phyloP scores from a whole-genome alignment of 2,113 vertebrate species.

The Myiozetetes cayanensis region DNA sequence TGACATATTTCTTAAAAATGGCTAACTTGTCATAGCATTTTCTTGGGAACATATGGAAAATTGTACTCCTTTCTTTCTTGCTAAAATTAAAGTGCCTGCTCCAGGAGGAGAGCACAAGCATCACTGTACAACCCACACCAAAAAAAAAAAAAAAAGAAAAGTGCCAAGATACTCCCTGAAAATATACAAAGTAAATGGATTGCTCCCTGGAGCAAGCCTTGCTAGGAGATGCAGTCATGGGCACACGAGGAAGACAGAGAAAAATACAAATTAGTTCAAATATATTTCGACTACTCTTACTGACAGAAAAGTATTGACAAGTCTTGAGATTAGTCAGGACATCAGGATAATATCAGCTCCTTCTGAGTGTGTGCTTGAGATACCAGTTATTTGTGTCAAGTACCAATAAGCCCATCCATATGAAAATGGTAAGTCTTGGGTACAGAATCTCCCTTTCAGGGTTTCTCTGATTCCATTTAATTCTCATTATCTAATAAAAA shows the following conservation, averaged over 20 bases:
- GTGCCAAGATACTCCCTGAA: not conserved
- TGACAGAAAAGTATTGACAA: not conserved
- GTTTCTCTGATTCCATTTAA: not conserved
- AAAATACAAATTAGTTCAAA: not conserved
- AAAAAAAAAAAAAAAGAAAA: no score
- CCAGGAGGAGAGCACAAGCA: not conserved
- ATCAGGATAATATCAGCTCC: not conserved
- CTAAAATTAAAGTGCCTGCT: not conserved
- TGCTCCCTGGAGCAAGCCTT: not conserved
- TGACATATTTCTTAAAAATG: not conserved
- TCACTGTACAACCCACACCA: rapidly evolving
- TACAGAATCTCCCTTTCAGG: not conserved
- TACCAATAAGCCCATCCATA: not conserved
- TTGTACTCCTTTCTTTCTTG: not conserved
- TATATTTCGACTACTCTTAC: not conserved
- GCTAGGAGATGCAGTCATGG: not conserved
- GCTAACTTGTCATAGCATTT: not conserved
- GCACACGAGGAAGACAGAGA: not conserved
- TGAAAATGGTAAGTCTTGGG: not conserved
- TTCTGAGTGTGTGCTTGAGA: not conserved
- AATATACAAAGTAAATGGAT: not conserved
- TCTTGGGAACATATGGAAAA: not conserved
- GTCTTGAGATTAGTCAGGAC: not conserved
- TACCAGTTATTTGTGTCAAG: rapidly evolving
- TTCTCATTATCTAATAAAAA: not conserved